phyloP scores from a whole-genome alignment of 1,140 invertebrate genomes.

The Zaprionus taronus region DNA sequence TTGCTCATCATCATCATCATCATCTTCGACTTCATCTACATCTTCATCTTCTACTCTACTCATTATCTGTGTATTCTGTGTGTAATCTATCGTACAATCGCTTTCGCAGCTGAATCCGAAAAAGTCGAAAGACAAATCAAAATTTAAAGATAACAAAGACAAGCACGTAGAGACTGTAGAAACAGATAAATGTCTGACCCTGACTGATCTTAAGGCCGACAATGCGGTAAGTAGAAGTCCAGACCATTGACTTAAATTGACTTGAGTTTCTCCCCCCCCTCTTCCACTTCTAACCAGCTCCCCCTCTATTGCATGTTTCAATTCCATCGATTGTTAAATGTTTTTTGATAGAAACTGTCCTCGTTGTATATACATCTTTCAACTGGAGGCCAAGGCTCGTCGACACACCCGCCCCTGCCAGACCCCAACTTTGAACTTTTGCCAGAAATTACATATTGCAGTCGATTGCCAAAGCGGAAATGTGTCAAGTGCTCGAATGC shows the following conservation, averaged over 20 bases:
- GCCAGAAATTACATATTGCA: slow-evolving; percentile 28
- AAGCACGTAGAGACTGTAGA: slow-evolving; percentile 80
- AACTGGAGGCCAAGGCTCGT: slow-evolving; percentile 1
- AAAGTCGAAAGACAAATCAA: slow-evolving; percentile 80
- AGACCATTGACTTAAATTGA: not conserved
- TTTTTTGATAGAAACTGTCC: slow-evolving; percentile 1
- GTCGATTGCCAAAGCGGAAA: slow-evolving; percentile 52
- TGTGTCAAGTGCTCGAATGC: slow-evolving; percentile 56
- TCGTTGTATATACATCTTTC: slow-evolving; percentile 10
- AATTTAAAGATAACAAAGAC: slow-evolving; percentile 65
- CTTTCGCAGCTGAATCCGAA: slow-evolving; percentile 79
- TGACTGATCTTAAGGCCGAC: slow-evolving; percentile 77
- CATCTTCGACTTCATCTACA: slow-evolving; percentile 13
- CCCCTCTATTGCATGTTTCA: slow-evolving; percentile 15
- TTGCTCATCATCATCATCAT: slow-evolving; percentile 17
- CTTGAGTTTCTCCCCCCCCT: not conserved
- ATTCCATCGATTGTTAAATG: slow-evolving; percentile 19
- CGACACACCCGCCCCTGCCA: not conserved
- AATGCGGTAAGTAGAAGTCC: slow-evolving; percentile 74
- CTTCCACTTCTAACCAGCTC: not conserved
- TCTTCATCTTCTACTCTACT: slow-evolving; percentile 26
- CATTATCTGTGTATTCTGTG: slow-evolving; percentile 49
- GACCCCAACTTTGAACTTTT: slow-evolving; percentile 19
- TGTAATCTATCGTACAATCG: slow-evolving; percentile 70
- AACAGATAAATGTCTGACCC: slow-evolving; percentile 73